phyloP scores from a whole-genome alignment of 2,797 vertebrate species.

The Triplophysa yarkandensis region DNA sequence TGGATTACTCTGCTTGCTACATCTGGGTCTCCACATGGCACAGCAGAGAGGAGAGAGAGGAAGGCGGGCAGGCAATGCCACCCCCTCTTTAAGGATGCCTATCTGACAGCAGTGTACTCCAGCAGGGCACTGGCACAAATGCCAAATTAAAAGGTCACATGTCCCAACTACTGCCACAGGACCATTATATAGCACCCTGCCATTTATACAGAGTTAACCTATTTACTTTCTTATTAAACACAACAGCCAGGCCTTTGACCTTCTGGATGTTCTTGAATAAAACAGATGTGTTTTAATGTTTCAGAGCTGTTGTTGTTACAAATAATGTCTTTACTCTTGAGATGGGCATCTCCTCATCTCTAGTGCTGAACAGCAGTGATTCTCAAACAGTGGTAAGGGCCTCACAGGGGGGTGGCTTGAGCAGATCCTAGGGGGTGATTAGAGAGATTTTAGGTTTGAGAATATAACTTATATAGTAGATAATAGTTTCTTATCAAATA shows the following conservation, averaged over 20 bases:
- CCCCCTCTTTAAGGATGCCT: slow-evolving; percentile 69
- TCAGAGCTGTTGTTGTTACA: neutral
- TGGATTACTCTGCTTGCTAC: slow-evolving; percentile 94
- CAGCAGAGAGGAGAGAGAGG: slow-evolving; percentile 80
- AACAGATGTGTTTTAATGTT: neutral
- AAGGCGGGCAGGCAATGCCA: slow-evolving; percentile 64
- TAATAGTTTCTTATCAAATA: too few relatives aligned
- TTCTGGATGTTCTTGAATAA: slow-evolving; percentile 4
- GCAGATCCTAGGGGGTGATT: neutral
- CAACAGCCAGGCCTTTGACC: neutral
- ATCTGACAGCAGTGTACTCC: slow-evolving; percentile 65
- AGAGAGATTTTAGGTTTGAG: neutral
- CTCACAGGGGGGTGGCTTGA: neutral
- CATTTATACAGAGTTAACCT: slow-evolving; percentile 26
- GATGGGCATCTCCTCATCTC: neutral
- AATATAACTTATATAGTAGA: neutral
- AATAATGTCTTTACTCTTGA: neutral
- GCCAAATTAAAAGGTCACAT: slow-evolving; percentile 76
- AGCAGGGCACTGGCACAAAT: slow-evolving; percentile 66
- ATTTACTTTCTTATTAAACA: slow-evolving; percentile 3
- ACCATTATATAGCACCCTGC: slow-evolving; percentile 30
- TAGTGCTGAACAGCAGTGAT: neutral
- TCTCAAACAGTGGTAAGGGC: neutral
- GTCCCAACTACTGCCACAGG: slow-evolving; percentile 42
- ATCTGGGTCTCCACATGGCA: slow-evolving; percentile 95